phyloP scores from a whole-genome alignment of 2,888 invertebrate genomes.

The Apamea monoglypha region DNA sequence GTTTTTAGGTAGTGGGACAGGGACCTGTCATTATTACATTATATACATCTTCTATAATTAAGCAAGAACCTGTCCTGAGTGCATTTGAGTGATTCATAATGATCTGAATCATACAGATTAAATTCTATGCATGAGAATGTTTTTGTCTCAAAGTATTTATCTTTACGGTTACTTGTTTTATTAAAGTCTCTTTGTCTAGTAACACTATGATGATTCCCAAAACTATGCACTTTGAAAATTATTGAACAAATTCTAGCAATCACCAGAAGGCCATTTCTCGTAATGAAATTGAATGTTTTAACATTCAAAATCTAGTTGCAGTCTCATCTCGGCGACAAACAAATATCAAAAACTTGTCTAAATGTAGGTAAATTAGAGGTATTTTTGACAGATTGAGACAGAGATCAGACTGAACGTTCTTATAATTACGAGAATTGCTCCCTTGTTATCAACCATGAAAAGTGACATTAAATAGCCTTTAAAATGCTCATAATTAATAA shows the following conservation, averaged over 20 bases:
- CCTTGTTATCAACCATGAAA: background rate
- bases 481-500: background rate
- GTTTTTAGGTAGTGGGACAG: background rate
- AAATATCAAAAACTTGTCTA: too few relatives aligned
- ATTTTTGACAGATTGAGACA: too few relatives aligned
- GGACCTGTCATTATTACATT: constrained; percentile 1
- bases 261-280: too few relatives aligned
- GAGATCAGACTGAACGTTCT: too few relatives aligned
- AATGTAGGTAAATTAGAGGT: too few relatives aligned
- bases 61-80: background rate
- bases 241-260: background rate
- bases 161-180: background rate
- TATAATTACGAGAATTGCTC: too few relatives aligned
- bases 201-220: background rate
- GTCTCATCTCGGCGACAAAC: too few relatives aligned
- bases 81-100: background rate
- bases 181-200: background rate
- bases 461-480: background rate
- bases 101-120: background rate
- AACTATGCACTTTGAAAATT: background rate
- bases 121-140: background rate
- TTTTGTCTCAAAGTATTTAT: background rate
- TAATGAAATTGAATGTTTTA: too few relatives aligned
- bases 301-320: too few relatives aligned
- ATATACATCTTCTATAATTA: background rate